These are phyloP conservation scores for Panurus biarmicus DNA, from an alignment of 2,113 vertebrate genomes.

Conservation along the genomic window DNA sequence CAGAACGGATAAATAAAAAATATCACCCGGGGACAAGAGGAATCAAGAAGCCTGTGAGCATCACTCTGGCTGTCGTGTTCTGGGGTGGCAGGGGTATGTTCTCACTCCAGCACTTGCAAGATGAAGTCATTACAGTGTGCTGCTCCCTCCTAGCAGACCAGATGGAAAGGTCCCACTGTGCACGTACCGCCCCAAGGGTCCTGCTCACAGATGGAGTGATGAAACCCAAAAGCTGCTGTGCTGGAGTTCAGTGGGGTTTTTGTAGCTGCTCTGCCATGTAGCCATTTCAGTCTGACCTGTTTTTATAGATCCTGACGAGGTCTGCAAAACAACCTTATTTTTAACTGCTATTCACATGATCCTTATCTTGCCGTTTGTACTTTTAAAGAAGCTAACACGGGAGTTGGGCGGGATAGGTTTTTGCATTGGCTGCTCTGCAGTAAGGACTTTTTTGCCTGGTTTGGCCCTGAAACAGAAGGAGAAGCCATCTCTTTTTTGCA, in stretches of 20 bases:
- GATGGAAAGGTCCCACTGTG: not conserved
- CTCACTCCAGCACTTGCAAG: not conserved
- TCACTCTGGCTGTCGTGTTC: not conserved
- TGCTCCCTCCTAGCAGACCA: not conserved
- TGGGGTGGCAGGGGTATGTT: not conserved
- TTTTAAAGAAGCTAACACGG: not conserved
- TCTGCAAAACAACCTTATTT: not conserved
- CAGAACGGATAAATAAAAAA: not conserved
- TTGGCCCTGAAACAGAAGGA: not conserved
- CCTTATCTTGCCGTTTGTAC: not conserved
- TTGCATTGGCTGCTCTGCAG: not conserved
- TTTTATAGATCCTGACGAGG: not conserved
- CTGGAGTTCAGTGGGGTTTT: not conserved
- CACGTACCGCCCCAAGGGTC: not conserved
- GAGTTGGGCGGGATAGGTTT: not conserved
- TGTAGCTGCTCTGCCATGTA: not conserved
- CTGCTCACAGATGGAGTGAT: not conserved
- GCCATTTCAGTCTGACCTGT: not conserved
- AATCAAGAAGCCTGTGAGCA: not conserved
- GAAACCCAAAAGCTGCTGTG: not conserved
- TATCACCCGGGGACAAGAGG: not conserved
- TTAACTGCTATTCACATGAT: not conserved
- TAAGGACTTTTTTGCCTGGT: not conserved
- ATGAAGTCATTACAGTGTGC: not conserved
- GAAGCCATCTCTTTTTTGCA: not conserved